Percentiles rank a stretch among this genome's conserved stretches.
Conservation (phyloP, 2,888 invertebrate species). For the Polyploca ridens region DNA sequence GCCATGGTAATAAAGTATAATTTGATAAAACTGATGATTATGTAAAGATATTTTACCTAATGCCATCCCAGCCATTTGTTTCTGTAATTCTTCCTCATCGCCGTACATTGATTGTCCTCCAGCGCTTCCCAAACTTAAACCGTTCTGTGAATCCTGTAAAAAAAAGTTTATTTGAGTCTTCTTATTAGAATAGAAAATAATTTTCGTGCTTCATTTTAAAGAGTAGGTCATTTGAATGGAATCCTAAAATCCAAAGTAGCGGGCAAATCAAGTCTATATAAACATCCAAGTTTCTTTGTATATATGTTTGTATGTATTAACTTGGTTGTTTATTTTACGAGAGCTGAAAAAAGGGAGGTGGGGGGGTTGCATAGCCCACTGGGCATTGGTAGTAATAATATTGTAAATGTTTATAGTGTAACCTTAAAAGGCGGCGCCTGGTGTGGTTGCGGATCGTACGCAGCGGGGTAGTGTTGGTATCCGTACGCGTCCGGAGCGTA, state of each 20-base stretch:
- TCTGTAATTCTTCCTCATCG: slow-evolving; percentile 88
- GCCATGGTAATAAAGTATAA: too few relatives aligned
- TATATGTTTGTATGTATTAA: too few relatives aligned
- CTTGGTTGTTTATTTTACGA: too few relatives aligned
- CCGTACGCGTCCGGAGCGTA: slow-evolving; percentile 77
- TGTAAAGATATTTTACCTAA: slow-evolving; percentile 61
- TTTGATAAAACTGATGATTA: neutral
- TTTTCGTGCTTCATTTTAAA: too few relatives aligned
- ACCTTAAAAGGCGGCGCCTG: slow-evolving; percentile 71
- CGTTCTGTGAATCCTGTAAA: slow-evolving; percentile 79
- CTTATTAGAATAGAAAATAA: too few relatives aligned
- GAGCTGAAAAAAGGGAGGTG: too few relatives aligned
- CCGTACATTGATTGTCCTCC: slow-evolving; percentile 87
- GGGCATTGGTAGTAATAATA: slow-evolving; percentile 4
- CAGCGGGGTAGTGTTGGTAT: slow-evolving; percentile 76
- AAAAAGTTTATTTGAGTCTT: neutral
- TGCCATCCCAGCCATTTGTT: slow-evolving; percentile 88
- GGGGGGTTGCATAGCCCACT: too few relatives aligned
- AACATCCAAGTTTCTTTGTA: too few relatives aligned
- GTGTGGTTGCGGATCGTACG: slow-evolving; percentile 64
- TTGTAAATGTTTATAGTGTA: slow-evolving; percentile 12
- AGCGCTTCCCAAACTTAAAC: slow-evolving; percentile 79
- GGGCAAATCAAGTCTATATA: too few relatives aligned
- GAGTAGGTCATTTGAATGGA: too few relatives aligned
- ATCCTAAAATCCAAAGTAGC: too few relatives aligned